Evolutionary conservation across 2,797 vertebrate genomes (phyloP).

Genomic region (Pygocentrus nattereri): DNA sequence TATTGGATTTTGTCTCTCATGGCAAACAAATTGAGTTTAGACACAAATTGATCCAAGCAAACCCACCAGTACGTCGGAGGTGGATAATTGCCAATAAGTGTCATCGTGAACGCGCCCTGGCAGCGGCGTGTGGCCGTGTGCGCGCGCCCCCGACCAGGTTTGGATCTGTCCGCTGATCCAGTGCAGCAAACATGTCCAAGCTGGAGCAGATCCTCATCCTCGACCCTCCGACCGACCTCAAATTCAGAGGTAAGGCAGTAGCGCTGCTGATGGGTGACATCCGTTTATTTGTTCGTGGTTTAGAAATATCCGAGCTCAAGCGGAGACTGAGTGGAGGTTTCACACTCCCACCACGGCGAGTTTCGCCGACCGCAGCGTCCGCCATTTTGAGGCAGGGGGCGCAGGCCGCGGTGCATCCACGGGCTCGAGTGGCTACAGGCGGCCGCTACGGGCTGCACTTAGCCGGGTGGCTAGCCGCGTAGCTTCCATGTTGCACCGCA

Average conservation of each 20-base stretch:
- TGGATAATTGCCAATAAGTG: not conserved
- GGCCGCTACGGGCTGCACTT: not conserved
- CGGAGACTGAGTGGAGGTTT: slow-evolving; percentile 50
- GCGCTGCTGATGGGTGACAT: not conserved
- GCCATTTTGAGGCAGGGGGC: slow-evolving; percentile 64
- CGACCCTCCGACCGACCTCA: slow-evolving; percentile 93
- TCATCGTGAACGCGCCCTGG: slow-evolving; percentile 5
- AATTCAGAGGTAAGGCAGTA: slow-evolving; percentile 89
- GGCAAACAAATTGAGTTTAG: slow-evolving; percentile 17
- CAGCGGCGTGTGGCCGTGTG: not conserved
- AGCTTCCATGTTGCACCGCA: not conserved
- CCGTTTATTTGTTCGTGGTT: not conserved
- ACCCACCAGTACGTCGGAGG: not conserved
- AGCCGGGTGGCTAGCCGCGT: not conserved
- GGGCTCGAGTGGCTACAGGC: slow-evolving; percentile 65
- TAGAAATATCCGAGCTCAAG: not conserved
- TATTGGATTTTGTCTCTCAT: not conserved
- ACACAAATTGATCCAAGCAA: not conserved
- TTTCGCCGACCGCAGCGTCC: slow-evolving; percentile 55
- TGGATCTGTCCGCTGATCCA: slow-evolving; percentile 59
- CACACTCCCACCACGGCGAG: slow-evolving; percentile 63
- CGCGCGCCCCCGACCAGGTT: slow-evolving; percentile 39
- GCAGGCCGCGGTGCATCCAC: slow-evolving; percentile 69
- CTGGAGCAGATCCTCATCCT: slow-evolving; percentile 89
- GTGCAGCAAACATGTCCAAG: slow-evolving; percentile 85